Base-by-base conservation (phyloP, 1,140 invertebrate genomes). In the Ruditapes philippinarum region DNA sequence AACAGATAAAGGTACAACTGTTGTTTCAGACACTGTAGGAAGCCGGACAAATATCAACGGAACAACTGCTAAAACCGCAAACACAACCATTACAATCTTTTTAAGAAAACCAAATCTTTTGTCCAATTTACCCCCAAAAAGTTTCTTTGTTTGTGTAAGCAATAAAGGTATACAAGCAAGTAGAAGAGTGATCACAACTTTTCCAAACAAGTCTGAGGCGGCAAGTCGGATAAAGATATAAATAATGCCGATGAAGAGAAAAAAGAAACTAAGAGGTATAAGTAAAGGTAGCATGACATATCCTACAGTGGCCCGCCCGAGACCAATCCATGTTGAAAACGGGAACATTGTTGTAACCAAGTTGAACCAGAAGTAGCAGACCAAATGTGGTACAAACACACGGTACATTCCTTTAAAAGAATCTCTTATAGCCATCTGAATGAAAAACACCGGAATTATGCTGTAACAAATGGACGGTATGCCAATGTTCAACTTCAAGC, bases 291-390 rank as follows among this genome's bases (percentile, higher is more conserved):
- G 82, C 42, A 95, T 76, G 11, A 94, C 79, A 70, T 95, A 95
- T 11, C 94, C 98, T 7, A 98, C 95, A 5, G 97, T 97, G 0
- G 97, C 97, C 45, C 98, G 95, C 42, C 98, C 97, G 19, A 98
- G 94, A 0, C 98, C 98, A 92, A 97, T 98, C 95, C 97, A 98
- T 0, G 97, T 98, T 40, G 98, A 97, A 38, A 92, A 95, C 0
- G 92, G 93, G 65, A 93, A 94, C 25, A 92, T 87, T 11, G 92
- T 45, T 3, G 92, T 91, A 45, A 93, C 92, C 17, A 98, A 97
- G 92, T 98, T 98, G 93, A 98, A 97, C 98, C 98, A 98, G 92
- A 98, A 98, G 9, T 98, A 96, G 0, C 98, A 98, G 0, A 98
- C 97, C 68, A 98, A 98, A 95, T 98, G 98, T 0, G 98, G 98